These are phyloP conservation scores for Antennarius striatus DNA, from an alignment of 2,113 vertebrate species.

Conservation along the genomic window DNA sequence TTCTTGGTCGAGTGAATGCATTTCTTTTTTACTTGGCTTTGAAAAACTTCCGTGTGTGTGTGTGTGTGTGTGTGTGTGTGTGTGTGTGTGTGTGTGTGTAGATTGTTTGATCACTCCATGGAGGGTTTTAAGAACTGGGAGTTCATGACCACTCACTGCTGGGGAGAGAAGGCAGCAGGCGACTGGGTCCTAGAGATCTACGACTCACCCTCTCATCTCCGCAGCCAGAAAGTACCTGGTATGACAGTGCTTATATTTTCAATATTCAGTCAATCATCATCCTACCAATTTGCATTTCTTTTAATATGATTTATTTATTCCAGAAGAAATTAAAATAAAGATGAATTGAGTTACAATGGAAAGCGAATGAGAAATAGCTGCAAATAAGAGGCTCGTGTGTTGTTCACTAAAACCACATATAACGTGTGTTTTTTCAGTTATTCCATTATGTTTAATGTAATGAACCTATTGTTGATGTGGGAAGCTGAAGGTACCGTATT, in stretches of 20 bases:
- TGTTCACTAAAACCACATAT: too few species aligned
- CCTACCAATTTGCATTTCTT: not conserved
- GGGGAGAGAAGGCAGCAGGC: conserved; percentile 96
- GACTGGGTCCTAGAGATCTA: conserved; percentile 98
- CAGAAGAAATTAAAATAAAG: not conserved
- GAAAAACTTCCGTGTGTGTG: conserved; percentile 9
- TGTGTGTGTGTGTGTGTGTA: conserved; percentile 62
- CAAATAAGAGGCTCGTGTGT: too few species aligned
- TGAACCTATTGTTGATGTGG: too few species aligned
- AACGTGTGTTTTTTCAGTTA: too few species aligned
- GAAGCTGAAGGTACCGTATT: too few species aligned
- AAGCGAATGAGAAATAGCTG: too few species aligned
- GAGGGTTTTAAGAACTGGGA: conserved; percentile 99
- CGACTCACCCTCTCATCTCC: conserved; percentile 94
- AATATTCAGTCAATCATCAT: too few species aligned
- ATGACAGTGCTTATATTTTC: conserved; percentile 17
- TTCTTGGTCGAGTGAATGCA: conserved; percentile 9
- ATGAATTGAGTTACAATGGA: not conserved
- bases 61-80: conserved; percentile 1
- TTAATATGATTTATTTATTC: not conserved
- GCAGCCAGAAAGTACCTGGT: conserved; percentile 98
- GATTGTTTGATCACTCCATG: conserved; percentile 98
- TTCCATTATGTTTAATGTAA: too few species aligned
- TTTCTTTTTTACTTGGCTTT: conserved; percentile 30
- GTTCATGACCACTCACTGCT: conserved; percentile 99